phyloP scores from a whole-genome alignment of 64 coral and sea anemone species.

The Cladopsammia gracilis region DNA sequence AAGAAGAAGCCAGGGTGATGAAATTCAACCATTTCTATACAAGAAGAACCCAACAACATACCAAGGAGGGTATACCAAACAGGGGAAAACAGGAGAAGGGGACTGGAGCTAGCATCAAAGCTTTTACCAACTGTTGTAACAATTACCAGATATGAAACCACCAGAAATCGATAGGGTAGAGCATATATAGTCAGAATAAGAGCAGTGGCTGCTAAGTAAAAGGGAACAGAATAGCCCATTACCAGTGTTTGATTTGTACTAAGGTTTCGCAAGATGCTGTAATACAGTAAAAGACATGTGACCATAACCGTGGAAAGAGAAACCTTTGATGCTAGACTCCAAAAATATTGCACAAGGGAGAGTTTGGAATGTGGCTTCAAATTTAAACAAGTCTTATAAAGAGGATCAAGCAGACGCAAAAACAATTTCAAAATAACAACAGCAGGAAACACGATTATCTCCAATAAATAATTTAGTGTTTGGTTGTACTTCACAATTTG shows the following conservation, averaged over 20 bases:
- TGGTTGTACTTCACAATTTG: background rate
- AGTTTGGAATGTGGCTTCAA: background rate
- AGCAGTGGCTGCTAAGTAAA: background rate
- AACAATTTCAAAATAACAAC: background rate
- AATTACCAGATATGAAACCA: background rate
- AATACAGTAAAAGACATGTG: background rate
- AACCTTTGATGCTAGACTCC: background rate
- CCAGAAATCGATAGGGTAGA: background rate
- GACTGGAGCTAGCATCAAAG: background rate
- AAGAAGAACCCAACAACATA: background rate
- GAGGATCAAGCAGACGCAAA: too few relatives aligned
- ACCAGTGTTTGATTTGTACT: background rate
- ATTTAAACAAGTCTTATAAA: too few relatives aligned
- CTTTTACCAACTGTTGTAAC: background rate
- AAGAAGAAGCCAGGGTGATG: slow-evolving; percentile 8
- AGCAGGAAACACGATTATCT: background rate
- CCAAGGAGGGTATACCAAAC: background rate
- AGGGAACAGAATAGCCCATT: background rate
- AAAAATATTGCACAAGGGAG: background rate
- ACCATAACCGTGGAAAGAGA: background rate
- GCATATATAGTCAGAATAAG: background rate
- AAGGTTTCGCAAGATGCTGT: background rate
- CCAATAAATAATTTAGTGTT: background rate
- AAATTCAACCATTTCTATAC: background rate
- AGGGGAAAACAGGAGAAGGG: background rate